Evolutionary conservation across 2,888 invertebrate genomes (phyloP), one percentile per base, ranked within the genome.

Genomic region (Linnaemya tessellans): DNA sequence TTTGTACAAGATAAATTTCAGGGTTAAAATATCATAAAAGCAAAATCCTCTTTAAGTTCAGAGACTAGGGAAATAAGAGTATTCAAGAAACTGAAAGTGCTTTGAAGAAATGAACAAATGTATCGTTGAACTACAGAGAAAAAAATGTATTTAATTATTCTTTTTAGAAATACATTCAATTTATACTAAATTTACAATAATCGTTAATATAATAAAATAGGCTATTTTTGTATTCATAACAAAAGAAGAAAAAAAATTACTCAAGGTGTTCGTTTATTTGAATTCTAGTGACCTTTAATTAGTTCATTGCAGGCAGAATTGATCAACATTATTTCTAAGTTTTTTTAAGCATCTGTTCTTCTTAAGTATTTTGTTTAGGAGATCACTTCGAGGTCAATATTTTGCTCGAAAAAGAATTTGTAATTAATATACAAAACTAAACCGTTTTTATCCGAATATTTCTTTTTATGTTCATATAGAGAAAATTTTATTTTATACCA

Each of bases 1-100:
- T 15, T 35, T 64, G 54, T 38, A 20, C 25, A 4, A 64, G 15
- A 71, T 71, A 54, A 43, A 30, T 22, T 70, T 70, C 70, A 79
- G 70, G 62, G 70, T 51, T 49, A 78, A 60, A 41, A 46, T 25
- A 43, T 20, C 25, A 0, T 10, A 18, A 43, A 58, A 3, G n/a
- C 1, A 62, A n/a, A 38, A 49, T 10, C 20, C 46, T 43, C 20
- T 49, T 15, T 3, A 3, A 18, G 13, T 15, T 13, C 15, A 56
- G 25, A 56, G 15, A 35, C 38, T 9, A 18, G 38, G 35, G 35
- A 58, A 30, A 20, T 35, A n/a, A n/a, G n/a, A n/a, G n/a, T n/a
- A 25, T 25, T 56, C n/a, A 58, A 46, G 46, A 46, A 46, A 46
- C 5, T 60, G 4, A 71, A 46, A 56, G 38, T 65, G 7, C 11